Conservation (phyloP, 2,888 invertebrate species). For the Hyppa rectilinea region DNA sequence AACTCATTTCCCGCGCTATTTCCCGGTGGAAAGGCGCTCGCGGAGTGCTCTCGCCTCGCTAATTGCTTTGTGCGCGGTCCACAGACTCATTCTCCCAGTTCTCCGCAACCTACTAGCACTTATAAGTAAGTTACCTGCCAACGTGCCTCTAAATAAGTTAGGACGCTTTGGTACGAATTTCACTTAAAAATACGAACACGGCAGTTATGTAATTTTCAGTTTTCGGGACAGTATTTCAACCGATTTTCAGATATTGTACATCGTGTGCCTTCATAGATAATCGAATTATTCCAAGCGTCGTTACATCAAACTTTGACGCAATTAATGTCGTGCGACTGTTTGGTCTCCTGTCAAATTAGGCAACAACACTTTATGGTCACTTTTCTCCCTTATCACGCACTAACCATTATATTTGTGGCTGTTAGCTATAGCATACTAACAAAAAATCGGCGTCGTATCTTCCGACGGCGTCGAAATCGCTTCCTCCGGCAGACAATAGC, state of each 20-base stretch:
- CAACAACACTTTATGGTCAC: conserved; percentile 42
- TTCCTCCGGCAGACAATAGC: conserved; percentile 89
- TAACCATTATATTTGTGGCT: conserved; percentile 66
- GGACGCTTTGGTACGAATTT: conserved; percentile 1
- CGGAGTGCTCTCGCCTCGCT: conserved; percentile 57
- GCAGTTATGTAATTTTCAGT: conserved; percentile 17
- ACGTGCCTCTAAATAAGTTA: conserved; percentile 39
- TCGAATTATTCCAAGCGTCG: not conserved
- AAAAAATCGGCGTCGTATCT: conserved; percentile 85
- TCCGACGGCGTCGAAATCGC: conserved; percentile 86
- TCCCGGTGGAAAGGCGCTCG: conserved; percentile 74
- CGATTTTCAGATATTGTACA: not conserved
- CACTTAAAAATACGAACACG: conserved; percentile 2
- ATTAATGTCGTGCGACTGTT: conserved; percentile 46
- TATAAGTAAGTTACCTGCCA: conserved; percentile 30
- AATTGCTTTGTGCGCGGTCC: conserved; percentile 64
- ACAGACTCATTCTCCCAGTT: conserved; percentile 60
- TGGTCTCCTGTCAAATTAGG: conserved; percentile 57
- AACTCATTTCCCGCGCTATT: conserved; percentile 87
- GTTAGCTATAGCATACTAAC: conserved; percentile 69
- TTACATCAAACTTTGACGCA: conserved; percentile 28
- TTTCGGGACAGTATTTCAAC: conserved; percentile 5
- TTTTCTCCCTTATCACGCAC: conserved; percentile 70
- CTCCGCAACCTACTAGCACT: conserved; percentile 21
- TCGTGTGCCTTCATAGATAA: not conserved